Evolutionary conservation across 2,888 invertebrate species (phyloP).

Genomic region (Ochlodes sylvanus): DNA sequence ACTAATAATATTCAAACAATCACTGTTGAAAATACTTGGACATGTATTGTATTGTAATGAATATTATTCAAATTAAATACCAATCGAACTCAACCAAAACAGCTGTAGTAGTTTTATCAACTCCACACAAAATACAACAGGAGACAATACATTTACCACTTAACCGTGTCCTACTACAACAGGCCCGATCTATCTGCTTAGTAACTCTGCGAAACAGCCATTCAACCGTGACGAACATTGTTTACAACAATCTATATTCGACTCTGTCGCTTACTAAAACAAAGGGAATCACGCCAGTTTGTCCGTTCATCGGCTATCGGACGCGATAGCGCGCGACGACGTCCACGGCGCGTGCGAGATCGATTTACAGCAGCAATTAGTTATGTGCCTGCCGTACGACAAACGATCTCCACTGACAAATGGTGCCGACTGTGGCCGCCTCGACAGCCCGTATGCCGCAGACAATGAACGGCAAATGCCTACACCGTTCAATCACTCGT

Average conservation of each 20-base stretch:
- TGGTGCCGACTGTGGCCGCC: slow-evolving; percentile 54
- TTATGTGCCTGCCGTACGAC: slow-evolving; percentile 73
- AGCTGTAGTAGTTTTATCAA: not conserved
- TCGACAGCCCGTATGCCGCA: slow-evolving; percentile 60
- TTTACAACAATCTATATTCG: slow-evolving; percentile 31
- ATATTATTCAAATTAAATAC: not conserved
- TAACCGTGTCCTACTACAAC: slow-evolving; percentile 1
- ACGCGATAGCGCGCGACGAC: slow-evolving; percentile 39
- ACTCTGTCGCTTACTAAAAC: slow-evolving; percentile 26
- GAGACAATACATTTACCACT: not conserved
- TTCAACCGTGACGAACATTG: slow-evolving; percentile 30
- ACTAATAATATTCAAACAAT: no score
- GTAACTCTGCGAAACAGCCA: slow-evolving; percentile 20
- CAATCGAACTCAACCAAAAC: not conserved
- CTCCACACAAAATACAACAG: not conserved
- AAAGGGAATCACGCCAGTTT: slow-evolving; percentile 37
- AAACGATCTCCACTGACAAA: slow-evolving; percentile 74
- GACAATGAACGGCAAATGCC: slow-evolving; percentile 65
- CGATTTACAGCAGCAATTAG: slow-evolving; percentile 79
- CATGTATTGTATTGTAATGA: no score
- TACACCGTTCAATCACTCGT: slow-evolving; percentile 64
- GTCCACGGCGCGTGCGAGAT: slow-evolving; percentile 58
- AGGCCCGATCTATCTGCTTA: slow-evolving; percentile 16
- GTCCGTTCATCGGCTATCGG: slow-evolving; percentile 32
- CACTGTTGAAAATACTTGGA: no score